phyloP scores from a whole-genome alignment of 1,140 invertebrate species.

The Mesaphorura yosii region DNA sequence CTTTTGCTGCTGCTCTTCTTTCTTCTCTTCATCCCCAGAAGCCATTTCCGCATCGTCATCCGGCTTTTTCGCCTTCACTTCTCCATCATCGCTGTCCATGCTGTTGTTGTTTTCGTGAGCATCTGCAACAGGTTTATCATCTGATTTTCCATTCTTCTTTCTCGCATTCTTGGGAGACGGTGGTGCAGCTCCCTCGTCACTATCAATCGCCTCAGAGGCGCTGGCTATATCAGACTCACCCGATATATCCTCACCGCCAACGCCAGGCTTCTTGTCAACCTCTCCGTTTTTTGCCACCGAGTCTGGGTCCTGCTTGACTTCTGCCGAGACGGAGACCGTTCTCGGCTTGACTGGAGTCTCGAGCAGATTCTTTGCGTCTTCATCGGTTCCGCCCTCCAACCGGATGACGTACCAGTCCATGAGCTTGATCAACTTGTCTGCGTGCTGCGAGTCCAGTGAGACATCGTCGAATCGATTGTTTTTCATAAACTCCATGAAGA shows the following conservation, averaged over 20 bases:
- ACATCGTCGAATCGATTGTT: constrained; percentile 61
- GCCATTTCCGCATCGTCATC: constrained; percentile 23
- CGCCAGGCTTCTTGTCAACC: constrained; percentile 29
- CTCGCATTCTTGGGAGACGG: constrained; percentile 36
- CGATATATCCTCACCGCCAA: constrained; percentile 9
- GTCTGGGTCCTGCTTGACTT: constrained; percentile 17
- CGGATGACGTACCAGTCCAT: constrained; percentile 94
- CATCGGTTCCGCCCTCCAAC: constrained; percentile 88
- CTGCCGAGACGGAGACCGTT: background rate
- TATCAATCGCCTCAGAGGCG: constrained; percentile 29
- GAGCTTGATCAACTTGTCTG: constrained; percentile 72
- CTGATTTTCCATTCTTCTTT: constrained; percentile 33
- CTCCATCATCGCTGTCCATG: constrained; percentile 7
- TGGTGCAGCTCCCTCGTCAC: constrained; percentile 30
- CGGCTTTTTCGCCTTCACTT: constrained; percentile 33
- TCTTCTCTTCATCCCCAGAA: constrained; percentile 4
- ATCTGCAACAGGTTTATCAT: constrained; percentile 38
- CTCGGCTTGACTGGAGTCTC: constrained; percentile 16
- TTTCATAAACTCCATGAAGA: constrained; percentile 77
- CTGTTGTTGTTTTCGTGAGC: constrained; percentile 36
- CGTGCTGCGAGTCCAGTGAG: constrained; percentile 74
- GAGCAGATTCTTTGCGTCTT: constrained; percentile 48
- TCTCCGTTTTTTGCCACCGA: constrained; percentile 30
- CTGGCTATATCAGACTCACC: constrained; percentile 16
- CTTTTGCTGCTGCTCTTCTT: constrained; percentile 30